Conservation (phyloP, 2,113 vertebrate genomes). For the Neofelis nebulosa region DNA sequence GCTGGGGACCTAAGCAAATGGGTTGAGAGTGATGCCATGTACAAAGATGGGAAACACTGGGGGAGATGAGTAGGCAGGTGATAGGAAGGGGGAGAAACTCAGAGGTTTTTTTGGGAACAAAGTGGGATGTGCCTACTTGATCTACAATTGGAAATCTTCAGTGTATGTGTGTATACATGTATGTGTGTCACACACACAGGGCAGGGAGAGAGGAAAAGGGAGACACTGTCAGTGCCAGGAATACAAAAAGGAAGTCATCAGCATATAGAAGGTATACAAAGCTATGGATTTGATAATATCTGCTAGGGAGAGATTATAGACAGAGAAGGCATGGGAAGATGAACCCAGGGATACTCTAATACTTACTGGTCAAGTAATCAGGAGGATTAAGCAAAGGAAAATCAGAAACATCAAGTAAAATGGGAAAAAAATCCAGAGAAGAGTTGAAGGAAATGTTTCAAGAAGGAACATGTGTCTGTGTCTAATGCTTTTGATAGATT, state of each 20-base stretch:
- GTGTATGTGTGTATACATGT: no score
- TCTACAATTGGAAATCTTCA: not conserved
- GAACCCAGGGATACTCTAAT: not conserved
- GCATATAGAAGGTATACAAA: not conserved
- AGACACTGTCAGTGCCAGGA: not conserved
- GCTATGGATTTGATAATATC: not conserved
- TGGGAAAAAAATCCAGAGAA: not conserved
- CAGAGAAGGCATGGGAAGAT: not conserved
- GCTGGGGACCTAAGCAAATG: not conserved
- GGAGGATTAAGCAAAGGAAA: not conserved
- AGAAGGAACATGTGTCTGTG: not conserved
- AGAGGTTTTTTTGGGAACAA: not conserved
- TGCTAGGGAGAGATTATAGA: not conserved
- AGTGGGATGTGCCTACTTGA: not conserved
- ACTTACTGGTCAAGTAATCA: not conserved
- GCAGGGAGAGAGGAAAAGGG: not conserved
- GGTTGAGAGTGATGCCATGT: not conserved
- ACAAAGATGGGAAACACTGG: not conserved
- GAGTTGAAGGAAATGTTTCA: not conserved
- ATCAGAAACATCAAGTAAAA: not conserved
- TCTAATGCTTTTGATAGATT: not conserved
- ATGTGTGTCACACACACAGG: not conserved
- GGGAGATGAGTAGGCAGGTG: not conserved
- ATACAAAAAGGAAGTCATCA: not conserved
- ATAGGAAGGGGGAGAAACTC: not conserved